Evolutionary conservation across 2,797 vertebrate species (phyloP).

Genomic region (Coccyzus lansbergi): DNA sequence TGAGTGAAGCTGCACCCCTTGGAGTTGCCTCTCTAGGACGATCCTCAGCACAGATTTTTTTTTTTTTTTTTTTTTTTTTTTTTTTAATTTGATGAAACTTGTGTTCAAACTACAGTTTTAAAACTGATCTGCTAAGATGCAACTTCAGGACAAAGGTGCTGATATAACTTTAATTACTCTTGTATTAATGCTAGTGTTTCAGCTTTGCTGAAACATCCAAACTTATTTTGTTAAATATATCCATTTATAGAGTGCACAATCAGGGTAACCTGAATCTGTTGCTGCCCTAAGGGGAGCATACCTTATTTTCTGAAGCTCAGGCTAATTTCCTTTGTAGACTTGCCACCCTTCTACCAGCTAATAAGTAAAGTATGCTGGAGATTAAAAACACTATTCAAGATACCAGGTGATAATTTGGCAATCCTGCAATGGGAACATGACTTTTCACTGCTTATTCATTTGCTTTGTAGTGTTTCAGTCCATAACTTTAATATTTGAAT

Average conservation of each 20-base stretch:
- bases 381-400: constrained; percentile 35
- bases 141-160: neutral
- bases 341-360: constrained; percentile 6
- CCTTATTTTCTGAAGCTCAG: constrained; percentile 56
- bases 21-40: neutral
- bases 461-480: neutral
- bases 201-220: constrained; percentile 1
- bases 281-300: constrained; percentile 13
- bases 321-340: constrained; percentile 22
- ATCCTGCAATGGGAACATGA: neutral
- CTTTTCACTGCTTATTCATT: constrained; percentile 31
- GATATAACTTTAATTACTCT: neutral
- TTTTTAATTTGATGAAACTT: neutral
- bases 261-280: constrained; percentile 30
- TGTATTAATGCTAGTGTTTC: neutral
- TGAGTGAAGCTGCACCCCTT: neutral
- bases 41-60: neutral
- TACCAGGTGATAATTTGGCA: constrained; percentile 56
- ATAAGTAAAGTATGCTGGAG: constrained; percentile 23
- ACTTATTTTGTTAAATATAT: constrained; percentile 17
- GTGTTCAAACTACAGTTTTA: neutral
- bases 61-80: neutral
- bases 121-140: neutral
- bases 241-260: neutral
- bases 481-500: neutral